Evolutionary conservation across 2,888 invertebrate species (phyloP).

Genomic region (Caenorhabditis sp.): DNA sequence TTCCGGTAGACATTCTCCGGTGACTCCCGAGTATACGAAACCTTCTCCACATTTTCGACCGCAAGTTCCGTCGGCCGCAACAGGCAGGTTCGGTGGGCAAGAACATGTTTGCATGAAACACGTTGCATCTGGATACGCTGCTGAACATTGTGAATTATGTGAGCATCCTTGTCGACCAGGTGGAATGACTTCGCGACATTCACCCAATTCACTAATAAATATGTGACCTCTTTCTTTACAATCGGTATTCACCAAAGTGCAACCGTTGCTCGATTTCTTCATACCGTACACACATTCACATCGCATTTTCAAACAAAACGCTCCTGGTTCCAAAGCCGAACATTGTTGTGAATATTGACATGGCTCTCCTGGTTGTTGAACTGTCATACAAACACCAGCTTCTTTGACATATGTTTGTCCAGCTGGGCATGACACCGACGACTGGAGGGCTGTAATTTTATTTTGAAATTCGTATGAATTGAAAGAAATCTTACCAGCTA

Average conservation of each 20-base stretch:
- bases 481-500: slow-evolving; percentile 33
- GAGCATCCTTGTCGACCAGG: slow-evolving; percentile 68
- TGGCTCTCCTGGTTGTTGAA: slow-evolving; percentile 66
- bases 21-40: slow-evolving; percentile 66
- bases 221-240: slow-evolving; percentile 69
- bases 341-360: slow-evolving; percentile 71
- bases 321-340: slow-evolving; percentile 65
- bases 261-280: slow-evolving; percentile 61
- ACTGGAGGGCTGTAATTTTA: slow-evolving; percentile 37
- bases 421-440: slow-evolving; percentile 56
- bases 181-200: slow-evolving; percentile 69
- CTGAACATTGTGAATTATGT: slow-evolving; percentile 69
- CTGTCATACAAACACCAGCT: slow-evolving; percentile 70
- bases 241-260: slow-evolving; percentile 68
- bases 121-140: slow-evolving; percentile 57
- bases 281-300: slow-evolving; percentile 70
- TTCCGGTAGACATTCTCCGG: slow-evolving; percentile 69
- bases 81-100: slow-evolving; percentile 64
- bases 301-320: slow-evolving; percentile 66
- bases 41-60: slow-evolving; percentile 65
- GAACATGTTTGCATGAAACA: slow-evolving; percentile 64
- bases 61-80: slow-evolving; percentile 70
- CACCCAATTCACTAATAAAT: slow-evolving; percentile 69
- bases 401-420: slow-evolving; percentile 70
- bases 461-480: not conserved